phyloP scores from a whole-genome alignment of 2,888 invertebrate species.

The Pimpla rufipes region DNA sequence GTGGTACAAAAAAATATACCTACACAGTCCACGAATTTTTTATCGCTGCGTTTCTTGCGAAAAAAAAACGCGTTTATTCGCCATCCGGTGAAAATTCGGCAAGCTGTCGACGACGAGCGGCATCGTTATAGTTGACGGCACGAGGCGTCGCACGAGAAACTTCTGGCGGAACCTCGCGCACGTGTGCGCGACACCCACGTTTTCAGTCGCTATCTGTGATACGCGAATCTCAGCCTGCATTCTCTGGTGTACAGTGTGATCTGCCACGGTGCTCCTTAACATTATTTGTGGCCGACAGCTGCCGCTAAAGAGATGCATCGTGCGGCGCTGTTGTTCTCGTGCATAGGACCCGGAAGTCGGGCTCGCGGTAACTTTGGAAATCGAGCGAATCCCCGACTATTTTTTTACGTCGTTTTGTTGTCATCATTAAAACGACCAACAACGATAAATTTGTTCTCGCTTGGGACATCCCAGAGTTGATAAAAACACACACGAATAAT shows the following conservation, averaged over 20 bases:
- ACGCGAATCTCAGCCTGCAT: background rate
- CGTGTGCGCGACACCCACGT: background rate
- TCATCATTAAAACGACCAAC: background rate
- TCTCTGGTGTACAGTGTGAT: background rate
- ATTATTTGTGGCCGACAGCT: conserved; percentile 8
- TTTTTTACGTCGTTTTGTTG: background rate
- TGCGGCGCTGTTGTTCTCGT: background rate
- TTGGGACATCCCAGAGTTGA: background rate
- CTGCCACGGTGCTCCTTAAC: background rate
- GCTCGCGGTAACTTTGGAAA: background rate
- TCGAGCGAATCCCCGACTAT: background rate
- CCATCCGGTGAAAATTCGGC: background rate
- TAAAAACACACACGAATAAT: no score
- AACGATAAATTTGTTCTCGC: background rate
- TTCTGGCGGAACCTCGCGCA: background rate
- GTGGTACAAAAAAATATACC: no score
- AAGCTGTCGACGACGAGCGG: background rate
- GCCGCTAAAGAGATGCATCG: background rate
- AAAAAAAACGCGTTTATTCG: background rate
- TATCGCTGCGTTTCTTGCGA: background rate
- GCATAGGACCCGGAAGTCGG: background rate
- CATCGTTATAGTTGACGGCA: background rate
- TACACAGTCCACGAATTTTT: background rate
- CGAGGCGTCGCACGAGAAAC: conserved; percentile 8
- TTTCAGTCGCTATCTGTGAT: background rate